phyloP scores from a whole-genome alignment of 2,888 invertebrate species.

The Diarsia brunnea region DNA sequence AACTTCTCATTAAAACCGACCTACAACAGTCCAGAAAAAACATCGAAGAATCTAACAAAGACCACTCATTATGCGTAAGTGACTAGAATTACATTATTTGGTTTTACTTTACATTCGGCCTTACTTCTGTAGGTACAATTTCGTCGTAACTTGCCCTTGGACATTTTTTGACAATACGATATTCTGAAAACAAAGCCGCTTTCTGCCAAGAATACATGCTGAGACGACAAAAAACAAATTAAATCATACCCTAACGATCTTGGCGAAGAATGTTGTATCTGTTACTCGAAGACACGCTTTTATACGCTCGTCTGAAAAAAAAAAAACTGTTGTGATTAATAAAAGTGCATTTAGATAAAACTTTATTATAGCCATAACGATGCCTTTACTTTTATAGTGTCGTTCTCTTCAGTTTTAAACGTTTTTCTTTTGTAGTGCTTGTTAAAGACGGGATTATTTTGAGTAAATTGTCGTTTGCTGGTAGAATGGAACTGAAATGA shows the following conservation, averaged over 20 bases:
- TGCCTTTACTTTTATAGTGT: slow-evolving; percentile 47
- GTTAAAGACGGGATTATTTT: slow-evolving; percentile 38
- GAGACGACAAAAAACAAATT: slow-evolving; percentile 26
- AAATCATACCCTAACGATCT: slow-evolving; percentile 24
- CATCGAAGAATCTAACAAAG: too few relatives aligned
- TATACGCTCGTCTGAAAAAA: slow-evolving; percentile 15
- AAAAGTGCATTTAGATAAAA: slow-evolving; percentile 54
- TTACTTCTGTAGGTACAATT: not conserved
- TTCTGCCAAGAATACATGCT: slow-evolving; percentile 44
- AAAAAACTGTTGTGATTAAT: slow-evolving; percentile 49
- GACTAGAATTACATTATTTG: not conserved
- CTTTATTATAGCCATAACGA: slow-evolving; percentile 20
- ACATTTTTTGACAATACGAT: slow-evolving; percentile 5
- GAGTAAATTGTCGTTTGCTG: slow-evolving; percentile 18
- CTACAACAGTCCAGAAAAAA: too few relatives aligned
- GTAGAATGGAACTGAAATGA: slow-evolving; percentile 1
- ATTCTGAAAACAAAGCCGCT: slow-evolving; percentile 10
- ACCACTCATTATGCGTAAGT: not conserved
- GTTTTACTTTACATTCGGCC: too few relatives aligned
- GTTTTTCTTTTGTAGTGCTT: slow-evolving; percentile 37
- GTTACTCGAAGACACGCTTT: slow-evolving; percentile 18
- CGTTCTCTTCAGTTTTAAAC: slow-evolving; percentile 25
- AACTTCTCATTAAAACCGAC: too few relatives aligned
- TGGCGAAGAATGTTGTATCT: slow-evolving; percentile 25
- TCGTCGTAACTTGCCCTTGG: not conserved